Base-by-base conservation (phyloP, 2,113 vertebrate species). In the Tympanuchus pallidicinctus region DNA sequence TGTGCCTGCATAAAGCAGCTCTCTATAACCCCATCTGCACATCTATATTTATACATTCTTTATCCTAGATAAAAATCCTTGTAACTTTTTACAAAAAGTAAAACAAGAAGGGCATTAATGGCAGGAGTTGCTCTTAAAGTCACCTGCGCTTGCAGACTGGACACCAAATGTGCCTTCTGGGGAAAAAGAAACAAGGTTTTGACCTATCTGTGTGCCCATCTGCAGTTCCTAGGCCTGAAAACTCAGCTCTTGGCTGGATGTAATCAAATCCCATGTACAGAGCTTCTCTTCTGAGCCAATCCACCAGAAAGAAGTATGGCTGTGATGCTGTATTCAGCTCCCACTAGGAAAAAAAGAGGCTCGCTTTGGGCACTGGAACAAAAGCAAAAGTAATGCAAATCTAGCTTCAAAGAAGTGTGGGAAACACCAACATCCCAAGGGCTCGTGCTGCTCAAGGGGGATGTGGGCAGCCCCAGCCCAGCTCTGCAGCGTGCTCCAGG, bases 341-440 rank as follows among this genome's bases (percentile, higher is more conserved):
- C 45, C 56, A 70, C 54, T 61, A 83, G 61, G 56, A n/a, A 48
- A 5, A 50, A 52, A 22, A 61, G 59, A 14, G 3, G 11, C 42
- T 69, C 2, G 2, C 72, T 94, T 81, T 72, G 57, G 50, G 72
- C 48, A 65, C 48, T 65, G 57, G n/a, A 92, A 92, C 73, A 89
- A 92, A 92, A 81, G 42, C 54, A 80, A 94, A 80, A 76, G 67
- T 86, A 91, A 90, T 88, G 92, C 75, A 94, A 96, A 94, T 89
- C 67, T 38, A 7, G n/a, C 90, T 94, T 94, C 90, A 92, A 82
- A 93, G 48, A 48, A 88, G 43, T 85, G 71, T 85, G 92, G 59
- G 90, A 94, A 94, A 76, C 14, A 48, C 66, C 36, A 64, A 11
- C 24, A 25, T 71, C 85, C 81, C 60, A 16, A 78, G 65, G 70